These are phyloP conservation scores for Macropis europaea DNA, from an alignment of 2,888 invertebrate species.

Conservation along the genomic window DNA sequence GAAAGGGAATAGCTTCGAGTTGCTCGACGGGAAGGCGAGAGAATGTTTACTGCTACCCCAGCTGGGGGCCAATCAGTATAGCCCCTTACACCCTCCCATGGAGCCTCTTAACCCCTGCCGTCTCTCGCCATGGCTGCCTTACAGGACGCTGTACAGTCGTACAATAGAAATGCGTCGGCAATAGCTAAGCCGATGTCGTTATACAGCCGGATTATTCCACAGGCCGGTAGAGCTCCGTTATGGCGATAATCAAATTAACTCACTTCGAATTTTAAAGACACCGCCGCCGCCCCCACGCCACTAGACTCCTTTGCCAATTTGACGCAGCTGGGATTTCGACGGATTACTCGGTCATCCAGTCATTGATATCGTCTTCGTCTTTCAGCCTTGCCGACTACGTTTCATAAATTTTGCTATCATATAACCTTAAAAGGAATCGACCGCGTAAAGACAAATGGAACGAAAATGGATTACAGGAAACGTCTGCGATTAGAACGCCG, in stretches of 20 bases:
- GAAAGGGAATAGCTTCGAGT: not conserved
- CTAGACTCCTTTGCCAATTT: constrained; percentile 46
- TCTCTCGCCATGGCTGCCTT: constrained; percentile 19
- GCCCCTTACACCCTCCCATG: constrained; percentile 44
- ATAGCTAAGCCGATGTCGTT: constrained; percentile 72
- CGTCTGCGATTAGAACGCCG: too few relatives aligned
- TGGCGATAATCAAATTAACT: constrained; percentile 69
- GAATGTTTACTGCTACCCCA: constrained; percentile 78
- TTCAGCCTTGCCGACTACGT: constrained; percentile 11
- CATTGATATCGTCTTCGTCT: constrained; percentile 29
- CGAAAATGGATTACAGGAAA: too few relatives aligned
- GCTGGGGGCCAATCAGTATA: constrained; percentile 77
- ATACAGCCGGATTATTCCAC: constrained; percentile 74
- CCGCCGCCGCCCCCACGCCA: not conserved
- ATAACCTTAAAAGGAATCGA: not conserved
- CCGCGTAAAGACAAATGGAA: not conserved
- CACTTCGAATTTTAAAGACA: constrained; percentile 62
- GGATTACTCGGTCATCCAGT: constrained; percentile 50
- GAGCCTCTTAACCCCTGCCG: constrained; percentile 45
- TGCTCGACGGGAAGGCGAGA: constrained; percentile 63
- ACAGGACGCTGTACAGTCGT: constrained; percentile 62
- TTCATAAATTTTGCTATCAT: constrained; percentile 24
- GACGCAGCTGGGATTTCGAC: constrained; percentile 28
- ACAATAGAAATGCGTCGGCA: constrained; percentile 72
- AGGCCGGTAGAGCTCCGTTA: constrained; percentile 53